Conservation (phyloP, 1,140 invertebrate genomes). For the Vanessa atalanta region DNA sequence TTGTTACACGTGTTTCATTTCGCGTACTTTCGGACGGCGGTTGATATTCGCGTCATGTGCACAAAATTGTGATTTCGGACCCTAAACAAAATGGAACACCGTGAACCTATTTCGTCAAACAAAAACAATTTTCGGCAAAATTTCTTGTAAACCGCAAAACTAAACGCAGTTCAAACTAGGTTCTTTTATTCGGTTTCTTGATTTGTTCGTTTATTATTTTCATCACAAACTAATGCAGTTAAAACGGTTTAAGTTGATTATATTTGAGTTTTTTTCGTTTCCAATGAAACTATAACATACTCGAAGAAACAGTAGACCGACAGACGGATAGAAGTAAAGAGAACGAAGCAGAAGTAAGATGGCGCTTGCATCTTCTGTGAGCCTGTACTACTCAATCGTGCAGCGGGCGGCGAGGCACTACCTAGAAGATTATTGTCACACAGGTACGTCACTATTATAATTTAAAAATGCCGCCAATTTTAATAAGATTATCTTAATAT, state of each 20-base stretch:
- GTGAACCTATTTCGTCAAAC: constrained; percentile 63
- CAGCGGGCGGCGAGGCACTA: constrained; percentile 79
- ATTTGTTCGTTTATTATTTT: constrained; percentile 50
- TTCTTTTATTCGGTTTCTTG: constrained; percentile 56
- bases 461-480: constrained; percentile 35
- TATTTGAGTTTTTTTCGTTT: constrained; percentile 66
- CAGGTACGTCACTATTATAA: constrained; percentile 53
- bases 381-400: constrained; percentile 80
- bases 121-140: constrained; percentile 68
- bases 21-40: constrained; percentile 76
- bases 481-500: not conserved
- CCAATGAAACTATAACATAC: constrained; percentile 60
- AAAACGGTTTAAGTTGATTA: constrained; percentile 46
- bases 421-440: constrained; percentile 80
- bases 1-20: constrained; percentile 75
- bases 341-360: constrained; percentile 65
- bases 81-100: constrained; percentile 67
- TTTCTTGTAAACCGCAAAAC: constrained; percentile 62
- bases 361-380: constrained; percentile 80
- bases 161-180: constrained; percentile 75
- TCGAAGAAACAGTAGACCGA: constrained; percentile 56
- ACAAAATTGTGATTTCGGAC: constrained; percentile 77
- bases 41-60: constrained; percentile 63
- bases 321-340: constrained; percentile 59
- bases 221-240: constrained; percentile 66